Evolutionary conservation across 2,888 invertebrate species (phyloP), one percentile per base, ranked within the genome.

Genomic region (Aphodius sticticus): DNA sequence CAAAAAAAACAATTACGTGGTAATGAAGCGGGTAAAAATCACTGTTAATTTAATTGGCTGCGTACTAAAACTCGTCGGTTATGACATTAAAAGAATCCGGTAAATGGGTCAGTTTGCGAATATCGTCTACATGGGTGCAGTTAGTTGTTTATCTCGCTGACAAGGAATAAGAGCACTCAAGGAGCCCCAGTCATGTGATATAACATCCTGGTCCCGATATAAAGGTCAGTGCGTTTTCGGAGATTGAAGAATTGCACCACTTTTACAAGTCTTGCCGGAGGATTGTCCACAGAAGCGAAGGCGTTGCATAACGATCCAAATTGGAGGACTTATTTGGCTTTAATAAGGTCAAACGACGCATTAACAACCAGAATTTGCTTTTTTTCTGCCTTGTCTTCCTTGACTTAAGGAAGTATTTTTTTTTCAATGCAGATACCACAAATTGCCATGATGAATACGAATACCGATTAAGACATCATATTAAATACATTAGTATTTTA

Each of bases 221-320:
- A 53, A 53, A 53, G 53, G 53, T 53, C 53, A 53, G 53, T 53
- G 53, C 53, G 53, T 53, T 53, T 53, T 53, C 53, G 53, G 53
- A 53, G 53, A 53, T 53, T 53, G 53, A 53, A 53, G 53, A 53
- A 12, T 53, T 53, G 53, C 53, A 53, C 53, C 12, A 53, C 53
- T 53, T 53, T 53, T 53, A 53, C 53, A 7, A 53, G 53, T 9
- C 9, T 53, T 26, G 26, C 53, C 53, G 12, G 53, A 53, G 53
- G 53, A 53, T 53, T 53, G 53, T 53, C 53, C 53, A 53, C 53
- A 53, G 53, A 53, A 26, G 26, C 26, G 26, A 26, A 53, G 53
- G 53, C 12, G 53, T 53, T 53, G 53, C 53, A 53, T 53, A 53
- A 53, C 12, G 53, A 53, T 53, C 53, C 53, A 53, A 9, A 53